Conservation (phyloP, 2,113 vertebrate genomes). For the Clarias magur region DNA sequence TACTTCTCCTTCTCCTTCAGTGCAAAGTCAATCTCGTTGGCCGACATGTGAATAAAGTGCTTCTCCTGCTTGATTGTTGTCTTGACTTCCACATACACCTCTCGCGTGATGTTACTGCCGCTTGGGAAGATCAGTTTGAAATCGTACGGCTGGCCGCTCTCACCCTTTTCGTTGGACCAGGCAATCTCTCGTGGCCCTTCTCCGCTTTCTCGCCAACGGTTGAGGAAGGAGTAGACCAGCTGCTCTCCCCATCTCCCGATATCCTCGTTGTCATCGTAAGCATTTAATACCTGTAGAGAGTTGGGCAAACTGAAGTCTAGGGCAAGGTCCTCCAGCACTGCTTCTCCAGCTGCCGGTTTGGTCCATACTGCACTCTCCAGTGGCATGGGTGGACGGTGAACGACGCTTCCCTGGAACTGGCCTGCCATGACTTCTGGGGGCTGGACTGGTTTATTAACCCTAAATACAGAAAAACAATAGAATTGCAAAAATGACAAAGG, state of each 20-base stretch:
- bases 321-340: conserved; percentile 70
- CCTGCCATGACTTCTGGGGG: conserved; percentile 48
- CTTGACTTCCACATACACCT: conserved; percentile 77
- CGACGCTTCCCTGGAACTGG: conserved; percentile 64
- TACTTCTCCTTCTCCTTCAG: conserved; percentile 71
- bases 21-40: conserved; percentile 76
- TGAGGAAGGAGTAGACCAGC: conserved; percentile 75
- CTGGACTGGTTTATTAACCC: conserved; percentile 50
- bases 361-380: conserved; percentile 68
- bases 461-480: not conserved
- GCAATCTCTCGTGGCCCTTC: conserved; percentile 60
- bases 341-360: conserved; percentile 50
- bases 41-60: conserved; percentile 72
- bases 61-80: conserved; percentile 70
- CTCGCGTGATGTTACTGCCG: accelerated
- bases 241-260: conserved; percentile 76
- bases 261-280: conserved; percentile 46
- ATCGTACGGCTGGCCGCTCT: conserved; percentile 75
- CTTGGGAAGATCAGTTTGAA: conserved; percentile 67
- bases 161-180: conserved; percentile 73
- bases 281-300: conserved; percentile 63
- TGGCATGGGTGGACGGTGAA: conserved; percentile 60
- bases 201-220: conserved; percentile 65
- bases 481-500: not conserved
- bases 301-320: conserved; percentile 61